Percentiles rank a stretch among this genome's conserved stretches.
Evolutionary conservation across 2,113 vertebrate species (phyloP).

Genomic region (pig (Sus scrofa)): DNA sequence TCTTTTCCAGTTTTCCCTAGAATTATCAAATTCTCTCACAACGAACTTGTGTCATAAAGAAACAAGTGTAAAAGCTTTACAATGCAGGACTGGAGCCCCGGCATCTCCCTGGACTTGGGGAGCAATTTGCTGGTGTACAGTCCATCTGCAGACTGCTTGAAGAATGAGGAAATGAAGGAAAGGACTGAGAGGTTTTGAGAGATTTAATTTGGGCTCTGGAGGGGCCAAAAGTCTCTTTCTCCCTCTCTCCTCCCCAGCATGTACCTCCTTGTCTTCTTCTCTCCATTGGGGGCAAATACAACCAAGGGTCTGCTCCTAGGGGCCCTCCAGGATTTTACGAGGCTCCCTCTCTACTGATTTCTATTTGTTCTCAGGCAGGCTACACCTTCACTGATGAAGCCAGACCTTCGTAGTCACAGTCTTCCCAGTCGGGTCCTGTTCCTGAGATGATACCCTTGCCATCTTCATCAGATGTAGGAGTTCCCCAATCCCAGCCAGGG

Average conservation of each 20-base stretch:
- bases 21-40: slow-evolving; percentile 46
- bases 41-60: slow-evolving; percentile 7
- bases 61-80: neutral
- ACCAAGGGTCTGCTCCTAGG: neutral
- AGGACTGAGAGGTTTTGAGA: neutral
- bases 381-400: neutral
- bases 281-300: neutral
- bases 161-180: neutral
- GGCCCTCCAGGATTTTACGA: neutral
- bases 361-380: neutral
- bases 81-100: neutral
- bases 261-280: neutral
- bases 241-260: too few relatives aligned
- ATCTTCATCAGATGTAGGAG: neutral
- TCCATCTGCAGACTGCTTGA: neutral
- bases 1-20: slow-evolving; percentile 12
- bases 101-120: neutral
- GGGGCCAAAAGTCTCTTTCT: neutral
- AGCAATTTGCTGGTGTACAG: neutral
- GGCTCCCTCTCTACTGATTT: neutral
- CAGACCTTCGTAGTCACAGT: neutral
- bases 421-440: neutral
- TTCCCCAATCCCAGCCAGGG: neutral
- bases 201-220: neutral
- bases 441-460: neutral